Conservation (phyloP, 2,113 vertebrate genomes). For the Nothoprocta perdicaria region DNA sequence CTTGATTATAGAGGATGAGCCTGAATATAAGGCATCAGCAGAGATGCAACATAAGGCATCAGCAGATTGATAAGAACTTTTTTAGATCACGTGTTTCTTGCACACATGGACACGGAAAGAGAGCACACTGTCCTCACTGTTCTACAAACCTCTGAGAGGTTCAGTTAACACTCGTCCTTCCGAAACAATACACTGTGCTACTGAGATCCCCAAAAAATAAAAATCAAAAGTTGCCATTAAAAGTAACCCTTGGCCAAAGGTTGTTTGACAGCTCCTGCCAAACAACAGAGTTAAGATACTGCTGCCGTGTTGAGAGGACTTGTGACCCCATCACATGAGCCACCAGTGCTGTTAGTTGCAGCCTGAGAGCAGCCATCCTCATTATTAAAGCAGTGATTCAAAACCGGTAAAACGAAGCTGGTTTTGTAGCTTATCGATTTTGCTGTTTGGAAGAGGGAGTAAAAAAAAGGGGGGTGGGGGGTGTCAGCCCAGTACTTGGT, state of each 20-base stretch:
- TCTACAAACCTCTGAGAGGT: not conserved
- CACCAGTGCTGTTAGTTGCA: not conserved
- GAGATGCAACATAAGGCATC: not conserved
- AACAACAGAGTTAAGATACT: not conserved
- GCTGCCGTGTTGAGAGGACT: not conserved
- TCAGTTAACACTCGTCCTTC: not conserved
- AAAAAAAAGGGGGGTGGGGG: accelerated
- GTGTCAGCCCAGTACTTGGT: not conserved
- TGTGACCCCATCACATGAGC: slow-evolving; percentile 60
- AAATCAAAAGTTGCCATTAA: not conserved
- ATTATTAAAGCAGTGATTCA: not conserved
- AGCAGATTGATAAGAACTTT: slow-evolving; percentile 2
- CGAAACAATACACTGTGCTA: accelerated
- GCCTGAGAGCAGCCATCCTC: slow-evolving; percentile 3
- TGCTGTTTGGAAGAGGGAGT: not conserved
- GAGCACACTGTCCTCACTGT: not conserved
- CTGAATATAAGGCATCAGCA: not conserved
- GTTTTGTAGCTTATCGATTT: not conserved
- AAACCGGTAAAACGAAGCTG: not conserved
- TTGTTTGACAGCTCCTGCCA: not conserved
- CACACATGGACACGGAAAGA: slow-evolving; percentile 14
- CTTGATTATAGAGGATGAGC: not conserved
- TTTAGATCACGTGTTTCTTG: not conserved
- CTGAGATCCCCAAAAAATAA: not conserved
- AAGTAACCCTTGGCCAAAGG: not conserved